phyloP scores from a whole-genome alignment of 2,113 vertebrate genomes.

The Scartelaos histophorus region DNA sequence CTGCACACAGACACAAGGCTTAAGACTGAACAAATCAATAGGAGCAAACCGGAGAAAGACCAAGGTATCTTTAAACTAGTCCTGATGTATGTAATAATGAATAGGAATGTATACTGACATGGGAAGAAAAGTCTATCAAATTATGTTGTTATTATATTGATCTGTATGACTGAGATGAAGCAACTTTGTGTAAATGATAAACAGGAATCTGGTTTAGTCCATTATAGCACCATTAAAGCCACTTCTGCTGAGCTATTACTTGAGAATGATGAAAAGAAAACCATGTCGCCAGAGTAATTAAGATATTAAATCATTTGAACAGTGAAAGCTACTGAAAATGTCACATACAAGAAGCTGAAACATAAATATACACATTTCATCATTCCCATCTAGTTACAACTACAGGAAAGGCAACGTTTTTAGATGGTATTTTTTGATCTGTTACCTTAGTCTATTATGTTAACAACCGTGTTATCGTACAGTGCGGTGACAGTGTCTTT shows the following conservation, averaged over 20 bases:
- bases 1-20: slow-evolving; percentile 21
- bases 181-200: background rate
- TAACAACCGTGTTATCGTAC: background rate
- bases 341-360: too few species aligned
- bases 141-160: background rate
- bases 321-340: too few species aligned
- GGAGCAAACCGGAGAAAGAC: slow-evolving; percentile 35
- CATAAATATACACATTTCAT: too few species aligned
- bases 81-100: slow-evolving; percentile 2
- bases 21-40: slow-evolving; percentile 41
- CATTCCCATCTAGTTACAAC: too few species aligned
- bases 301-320: too few species aligned
- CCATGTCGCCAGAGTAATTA: too few species aligned
- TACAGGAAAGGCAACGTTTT: background rate
- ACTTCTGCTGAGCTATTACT: background rate
- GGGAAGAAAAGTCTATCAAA: too few species aligned
- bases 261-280: too few species aligned
- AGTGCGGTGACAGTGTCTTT: background rate
- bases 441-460: background rate
- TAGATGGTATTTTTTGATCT: background rate
- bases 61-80: slow-evolving; percentile 20
- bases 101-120: too few species aligned
- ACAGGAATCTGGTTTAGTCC: background rate
- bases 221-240: too few species aligned
- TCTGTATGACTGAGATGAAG: background rate